Percentiles rank a stretch among this genome's conserved stretches.
Conservation (phyloP, 2,888 invertebrate genomes). For the Aleiodes testaceus region DNA sequence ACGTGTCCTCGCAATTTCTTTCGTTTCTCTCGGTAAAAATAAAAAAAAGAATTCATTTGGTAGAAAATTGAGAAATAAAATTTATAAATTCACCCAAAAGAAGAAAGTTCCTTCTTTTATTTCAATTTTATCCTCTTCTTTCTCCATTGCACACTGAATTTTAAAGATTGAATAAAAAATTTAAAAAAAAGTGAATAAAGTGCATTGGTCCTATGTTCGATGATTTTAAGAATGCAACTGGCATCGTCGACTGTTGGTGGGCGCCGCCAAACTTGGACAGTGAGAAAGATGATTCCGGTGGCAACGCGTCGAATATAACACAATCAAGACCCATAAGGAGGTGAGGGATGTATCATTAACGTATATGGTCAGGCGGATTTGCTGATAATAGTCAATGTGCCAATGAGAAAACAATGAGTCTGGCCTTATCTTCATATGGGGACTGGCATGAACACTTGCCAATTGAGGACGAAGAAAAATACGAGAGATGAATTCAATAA, state of each 20-base stretch:
- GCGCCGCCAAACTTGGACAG: constrained; percentile 64
- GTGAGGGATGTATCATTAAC: constrained; percentile 49
- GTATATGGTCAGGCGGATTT: constrained; percentile 53
- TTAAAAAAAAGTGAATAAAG: constrained; percentile 6
- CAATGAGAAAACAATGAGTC: constrained; percentile 50
- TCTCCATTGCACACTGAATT: neutral
- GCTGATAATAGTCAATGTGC: constrained; percentile 56
- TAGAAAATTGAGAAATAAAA: too few relatives aligned
- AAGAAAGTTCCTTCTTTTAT: too few relatives aligned
- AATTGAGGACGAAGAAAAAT: neutral
- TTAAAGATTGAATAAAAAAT: constrained; percentile 7
- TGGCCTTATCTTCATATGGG: constrained; percentile 42
- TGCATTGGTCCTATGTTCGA: constrained; percentile 16
- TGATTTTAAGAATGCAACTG: constrained; percentile 64
- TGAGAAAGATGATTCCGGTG: constrained; percentile 51
- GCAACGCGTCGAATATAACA: constrained; percentile 48
- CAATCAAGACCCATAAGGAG: constrained; percentile 43
- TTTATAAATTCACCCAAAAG: too few relatives aligned
- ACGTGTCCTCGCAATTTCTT: too few relatives aligned
- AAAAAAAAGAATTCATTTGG: too few relatives aligned
- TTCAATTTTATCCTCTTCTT: too few relatives aligned
- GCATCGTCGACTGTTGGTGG: constrained; percentile 64
- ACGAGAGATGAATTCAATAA: constrained; percentile 19
- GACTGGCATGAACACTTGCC: constrained; percentile 23
- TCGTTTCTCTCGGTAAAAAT: too few relatives aligned